These are phyloP conservation scores for Gambusia yucatana DNA, from an alignment of 2,797 vertebrate genomes.

Conservation along the genomic window DNA sequence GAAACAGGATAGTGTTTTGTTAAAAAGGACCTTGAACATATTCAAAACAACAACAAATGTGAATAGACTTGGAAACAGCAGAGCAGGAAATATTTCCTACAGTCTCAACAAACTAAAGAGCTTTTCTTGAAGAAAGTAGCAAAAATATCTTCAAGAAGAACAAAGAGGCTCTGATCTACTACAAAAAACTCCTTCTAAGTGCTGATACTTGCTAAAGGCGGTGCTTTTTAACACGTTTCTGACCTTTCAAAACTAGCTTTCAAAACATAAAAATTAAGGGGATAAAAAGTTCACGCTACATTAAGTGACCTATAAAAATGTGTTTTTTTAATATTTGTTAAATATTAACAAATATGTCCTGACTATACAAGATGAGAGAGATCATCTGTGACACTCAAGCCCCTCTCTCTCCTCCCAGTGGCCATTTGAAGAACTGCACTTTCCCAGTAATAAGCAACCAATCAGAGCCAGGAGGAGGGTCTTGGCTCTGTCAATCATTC, in stretches of 20 bases:
- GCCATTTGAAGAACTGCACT: too few species aligned
- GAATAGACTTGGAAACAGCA: not conserved
- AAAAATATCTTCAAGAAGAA: not conserved
- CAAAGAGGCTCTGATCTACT: not conserved
- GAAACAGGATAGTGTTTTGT: not conserved
- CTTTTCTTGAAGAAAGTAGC: not conserved
- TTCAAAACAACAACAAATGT: not conserved
- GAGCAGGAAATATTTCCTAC: not conserved
- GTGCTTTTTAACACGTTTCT: not conserved
- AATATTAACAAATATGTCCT: too few species aligned
- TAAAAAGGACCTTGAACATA: not conserved
- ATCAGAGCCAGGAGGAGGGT: too few species aligned
- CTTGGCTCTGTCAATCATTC: too few species aligned
- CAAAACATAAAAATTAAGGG: not conserved
- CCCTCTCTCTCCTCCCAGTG: too few species aligned
- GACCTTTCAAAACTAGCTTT: not conserved
- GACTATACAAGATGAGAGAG: too few species aligned
- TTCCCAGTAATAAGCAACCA: too few species aligned
- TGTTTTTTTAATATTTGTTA: too few species aligned
- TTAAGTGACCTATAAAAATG: too few species aligned
- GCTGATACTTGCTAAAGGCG: not conserved
- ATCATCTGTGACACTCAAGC: too few species aligned
- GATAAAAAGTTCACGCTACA: not conserved
- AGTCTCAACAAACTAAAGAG: not conserved
- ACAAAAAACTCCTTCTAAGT: not conserved